phyloP scores from a whole-genome alignment of 2,888 invertebrate species.

The Rhopalosiphum nymphaeae region DNA sequence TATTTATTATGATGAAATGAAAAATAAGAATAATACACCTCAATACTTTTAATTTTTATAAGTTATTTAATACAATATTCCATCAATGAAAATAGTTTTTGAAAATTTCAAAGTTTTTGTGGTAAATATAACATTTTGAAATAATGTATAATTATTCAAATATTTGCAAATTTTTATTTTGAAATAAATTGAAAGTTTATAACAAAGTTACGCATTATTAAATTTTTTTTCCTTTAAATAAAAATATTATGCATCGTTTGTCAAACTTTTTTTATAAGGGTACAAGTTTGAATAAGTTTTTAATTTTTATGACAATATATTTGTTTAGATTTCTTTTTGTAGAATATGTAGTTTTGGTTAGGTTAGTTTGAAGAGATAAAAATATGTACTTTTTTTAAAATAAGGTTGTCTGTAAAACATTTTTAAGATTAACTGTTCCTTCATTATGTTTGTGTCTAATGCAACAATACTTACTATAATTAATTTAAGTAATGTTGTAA shows the following conservation, averaged over 20 bases:
- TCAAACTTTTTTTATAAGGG: background rate
- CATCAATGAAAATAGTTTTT: background rate
- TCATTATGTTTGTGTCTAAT: background rate
- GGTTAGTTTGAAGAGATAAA: background rate
- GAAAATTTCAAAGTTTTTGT: background rate
- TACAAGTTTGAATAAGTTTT: slow-evolving; percentile 3
- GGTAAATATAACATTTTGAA: background rate
- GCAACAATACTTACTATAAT: background rate
- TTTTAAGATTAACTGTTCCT: background rate
- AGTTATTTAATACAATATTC: background rate
- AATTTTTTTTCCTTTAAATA: background rate
- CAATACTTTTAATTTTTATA: background rate
- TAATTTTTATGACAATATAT: background rate
- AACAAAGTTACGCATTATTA: background rate
- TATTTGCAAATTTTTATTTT: slow-evolving; percentile 2
- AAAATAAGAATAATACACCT: background rate
- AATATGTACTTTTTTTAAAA: background rate
- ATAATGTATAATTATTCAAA: background rate
- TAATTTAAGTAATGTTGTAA: background rate
- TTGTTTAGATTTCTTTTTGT: background rate
- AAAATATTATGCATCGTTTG: background rate
- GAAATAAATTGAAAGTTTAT: background rate
- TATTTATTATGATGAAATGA: background rate
- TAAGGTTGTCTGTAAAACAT: background rate
- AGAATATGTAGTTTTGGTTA: background rate